Evolutionary conservation across 2,797 vertebrate species (phyloP).

Genomic region (Glyptemys insculpta): DNA sequence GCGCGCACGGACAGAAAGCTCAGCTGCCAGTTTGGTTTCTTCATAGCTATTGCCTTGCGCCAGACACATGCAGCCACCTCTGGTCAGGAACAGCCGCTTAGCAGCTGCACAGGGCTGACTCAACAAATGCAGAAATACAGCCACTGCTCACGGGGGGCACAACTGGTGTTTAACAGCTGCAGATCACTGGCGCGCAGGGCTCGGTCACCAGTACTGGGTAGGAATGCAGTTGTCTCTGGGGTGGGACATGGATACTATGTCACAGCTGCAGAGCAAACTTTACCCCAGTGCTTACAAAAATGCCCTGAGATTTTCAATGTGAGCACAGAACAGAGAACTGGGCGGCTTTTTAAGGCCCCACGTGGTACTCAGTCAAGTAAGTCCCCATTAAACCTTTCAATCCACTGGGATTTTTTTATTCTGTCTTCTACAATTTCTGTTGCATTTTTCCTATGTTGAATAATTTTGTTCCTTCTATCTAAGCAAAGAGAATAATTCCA

Average conservation of each 20-base stretch:
- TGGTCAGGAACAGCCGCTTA: not conserved
- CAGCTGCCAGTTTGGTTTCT: not conserved
- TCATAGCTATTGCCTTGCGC: not conserved
- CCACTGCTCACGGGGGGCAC: not conserved
- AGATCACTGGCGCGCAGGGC: not conserved
- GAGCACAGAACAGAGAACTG: not conserved
- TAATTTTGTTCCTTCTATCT: not conserved
- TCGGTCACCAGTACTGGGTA: not conserved
- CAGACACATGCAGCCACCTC: not conserved
- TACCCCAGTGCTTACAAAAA: not conserved
- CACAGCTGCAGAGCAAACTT: not conserved
- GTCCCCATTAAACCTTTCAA: not conserved
- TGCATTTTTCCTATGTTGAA: not conserved
- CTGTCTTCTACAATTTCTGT: not conserved
- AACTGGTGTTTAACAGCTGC: not conserved
- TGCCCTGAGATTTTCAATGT: not conserved
- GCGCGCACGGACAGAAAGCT: not conserved
- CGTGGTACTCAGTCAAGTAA: not conserved
- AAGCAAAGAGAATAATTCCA: not conserved
- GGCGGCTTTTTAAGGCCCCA: not conserved
- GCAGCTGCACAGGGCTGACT: not conserved
- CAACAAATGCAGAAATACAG: not conserved
- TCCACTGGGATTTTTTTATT: not conserved
- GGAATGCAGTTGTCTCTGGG: not conserved
- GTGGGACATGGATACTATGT: not conserved